These are phyloP conservation scores for Mycalesis mineus DNA, from an alignment of 2,888 invertebrate species.

Conservation along the genomic window DNA sequence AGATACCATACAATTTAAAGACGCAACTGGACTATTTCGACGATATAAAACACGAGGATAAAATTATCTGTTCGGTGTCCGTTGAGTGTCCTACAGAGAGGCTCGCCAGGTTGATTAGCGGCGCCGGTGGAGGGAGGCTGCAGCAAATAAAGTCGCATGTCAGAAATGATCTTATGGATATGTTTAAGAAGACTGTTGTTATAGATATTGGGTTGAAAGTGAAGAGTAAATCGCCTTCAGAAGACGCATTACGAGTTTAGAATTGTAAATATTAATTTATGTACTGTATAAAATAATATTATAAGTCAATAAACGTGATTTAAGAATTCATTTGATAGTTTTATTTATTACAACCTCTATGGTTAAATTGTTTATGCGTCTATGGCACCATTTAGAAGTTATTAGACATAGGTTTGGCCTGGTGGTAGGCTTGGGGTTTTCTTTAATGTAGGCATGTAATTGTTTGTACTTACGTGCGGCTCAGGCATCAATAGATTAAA, in stretches of 20 bases:
- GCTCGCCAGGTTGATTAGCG: conserved; percentile 82
- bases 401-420: too few relatives aligned
- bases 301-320: neutral
- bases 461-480: too few relatives aligned
- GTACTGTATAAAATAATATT: neutral
- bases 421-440: too few relatives aligned
- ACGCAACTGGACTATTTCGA: conserved; percentile 83
- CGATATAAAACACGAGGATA: conserved; percentile 69
- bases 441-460: too few relatives aligned
- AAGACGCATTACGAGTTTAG: conserved; percentile 30
- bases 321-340: too few relatives aligned
- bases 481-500: too few relatives aligned
- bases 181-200: conserved; percentile 80
- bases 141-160: conserved; percentile 82
- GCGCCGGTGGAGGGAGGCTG: conserved; percentile 83
- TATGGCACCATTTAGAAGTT: too few relatives aligned
- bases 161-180: conserved; percentile 80
- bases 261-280: neutral
- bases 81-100: conserved; percentile 82
- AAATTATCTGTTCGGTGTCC: conserved; percentile 72
- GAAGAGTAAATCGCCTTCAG: conserved; percentile 36
- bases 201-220: conserved; percentile 53
- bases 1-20: conserved; percentile 89
- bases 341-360: too few relatives aligned
- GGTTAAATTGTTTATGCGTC: too few relatives aligned